Evolutionary conservation across 1,140 invertebrate genomes (phyloP), one percentile per base, ranked within the genome.

Genomic region (Saccostrea echinata): DNA sequence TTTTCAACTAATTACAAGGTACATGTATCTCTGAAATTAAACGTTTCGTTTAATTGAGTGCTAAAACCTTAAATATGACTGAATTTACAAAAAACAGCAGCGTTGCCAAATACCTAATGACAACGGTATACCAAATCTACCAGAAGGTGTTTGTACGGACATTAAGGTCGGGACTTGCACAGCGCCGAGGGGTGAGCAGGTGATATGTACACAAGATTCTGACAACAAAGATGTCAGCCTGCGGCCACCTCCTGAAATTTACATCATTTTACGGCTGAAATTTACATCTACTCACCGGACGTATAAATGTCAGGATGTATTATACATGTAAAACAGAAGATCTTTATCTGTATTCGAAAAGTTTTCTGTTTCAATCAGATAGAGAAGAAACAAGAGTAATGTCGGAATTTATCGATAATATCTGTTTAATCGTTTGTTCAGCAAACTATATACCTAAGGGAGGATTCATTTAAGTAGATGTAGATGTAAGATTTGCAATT

Each of bases 381-480:
- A 76, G 8, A 76, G 11, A 30, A 30, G 27, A 18, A 76, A 76
- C 68, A 76, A 33, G 68, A 30, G 68, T 76, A 76, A 76, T 76
- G 68, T 76, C 24, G 68, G 27, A 76, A 76, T 76, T 76, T 76
- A 18, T 76, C 11, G 68, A 76, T 76, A 76, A 35, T 76, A 76
- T 76, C 68, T 76, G 27, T 76, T 30, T 76, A 76, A 76, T 76
- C 68, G 24, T 76, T 76, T 76, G 68, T 76, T 76, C 68, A 33
- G 68, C 64, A 71, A 71, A 71, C 64, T 27, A 71, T 71, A 71
- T 71, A 30, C 68, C 68, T 11, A 76, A 33, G 68, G 68, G 30
- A 76, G 24, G 27, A 16, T 76, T 30, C 27, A 30, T 35, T 76
- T 16, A 76, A 76, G 68, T 33, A 76, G 24, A 76, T 76, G 27